phyloP scores from a whole-genome alignment of 2,113 vertebrate genomes.

The Rhea americana region DNA sequence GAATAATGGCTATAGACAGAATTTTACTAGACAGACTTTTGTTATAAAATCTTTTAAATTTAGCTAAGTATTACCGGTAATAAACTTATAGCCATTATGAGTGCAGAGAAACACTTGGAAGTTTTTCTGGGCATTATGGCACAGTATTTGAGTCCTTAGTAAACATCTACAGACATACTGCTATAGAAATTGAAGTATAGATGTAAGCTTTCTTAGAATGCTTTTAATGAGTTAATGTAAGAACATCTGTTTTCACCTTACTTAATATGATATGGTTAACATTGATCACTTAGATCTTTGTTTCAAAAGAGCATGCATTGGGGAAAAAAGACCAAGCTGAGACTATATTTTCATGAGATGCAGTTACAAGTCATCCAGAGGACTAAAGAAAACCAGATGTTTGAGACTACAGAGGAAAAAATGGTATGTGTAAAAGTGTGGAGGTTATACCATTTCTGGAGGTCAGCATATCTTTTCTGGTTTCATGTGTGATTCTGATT shows the following conservation, averaged over 20 bases:
- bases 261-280: conserved; percentile 44
- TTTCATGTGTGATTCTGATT: conserved; percentile 44
- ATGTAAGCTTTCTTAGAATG: conserved; percentile 47
- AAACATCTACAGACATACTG: conserved; percentile 63
- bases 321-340: not conserved
- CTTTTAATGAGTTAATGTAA: conserved; percentile 65
- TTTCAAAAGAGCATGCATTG: conserved; percentile 2
- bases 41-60: conserved; percentile 76
- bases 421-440: not conserved
- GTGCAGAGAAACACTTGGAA: conserved; percentile 55
- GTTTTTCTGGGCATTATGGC: conserved; percentile 56
- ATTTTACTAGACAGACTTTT: conserved; percentile 74
- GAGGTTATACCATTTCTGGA: not conserved
- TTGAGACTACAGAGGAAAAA: conserved; percentile 7
- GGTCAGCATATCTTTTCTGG: conserved; percentile 48
- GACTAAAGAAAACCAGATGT: conserved; percentile 27
- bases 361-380: conserved; percentile 73
- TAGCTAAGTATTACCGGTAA: conserved; percentile 59
- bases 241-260: conserved; percentile 41
- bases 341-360: conserved; percentile 9
- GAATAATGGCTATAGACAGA: conserved; percentile 71
- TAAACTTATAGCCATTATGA: conserved; percentile 49
- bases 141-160: conserved; percentile 36
- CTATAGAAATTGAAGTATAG: conserved; percentile 17
- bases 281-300: conserved; percentile 34